Evolutionary conservation across 2,797 vertebrate genomes (phyloP).

Genomic region (Sitta carolinensis): DNA sequence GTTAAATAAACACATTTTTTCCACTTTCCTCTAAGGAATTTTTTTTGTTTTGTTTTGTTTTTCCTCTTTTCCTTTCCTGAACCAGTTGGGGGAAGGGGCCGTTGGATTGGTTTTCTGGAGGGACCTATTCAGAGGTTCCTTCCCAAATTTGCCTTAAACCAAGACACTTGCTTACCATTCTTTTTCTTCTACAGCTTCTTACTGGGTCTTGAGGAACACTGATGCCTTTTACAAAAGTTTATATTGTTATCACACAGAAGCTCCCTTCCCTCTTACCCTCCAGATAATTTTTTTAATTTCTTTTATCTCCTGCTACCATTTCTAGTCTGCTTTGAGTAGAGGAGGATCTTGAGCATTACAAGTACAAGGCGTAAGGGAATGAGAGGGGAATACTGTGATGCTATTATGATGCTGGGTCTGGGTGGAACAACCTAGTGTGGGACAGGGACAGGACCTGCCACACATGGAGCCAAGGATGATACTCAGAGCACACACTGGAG

Average conservation of each 20-base stretch:
- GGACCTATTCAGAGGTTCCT: too few species aligned
- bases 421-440: accelerated
- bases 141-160: too few species aligned
- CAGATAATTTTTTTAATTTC: background rate
- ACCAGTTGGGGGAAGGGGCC: too few species aligned
- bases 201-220: background rate
- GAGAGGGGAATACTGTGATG: background rate
- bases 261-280: background rate
- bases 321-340: background rate
- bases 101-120: too few species aligned
- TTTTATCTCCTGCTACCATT: background rate
- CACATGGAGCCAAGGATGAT: background rate
- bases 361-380: background rate
- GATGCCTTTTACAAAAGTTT: background rate
- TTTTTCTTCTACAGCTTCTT: background rate
- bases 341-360: background rate
- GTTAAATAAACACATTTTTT: too few species aligned
- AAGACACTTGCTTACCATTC: background rate
- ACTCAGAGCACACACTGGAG: background rate
- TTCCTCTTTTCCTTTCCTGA: too few species aligned
- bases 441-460: background rate
- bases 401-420: accelerated
- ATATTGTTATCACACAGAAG: background rate
- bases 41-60: too few species aligned
- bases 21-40: too few species aligned